Base-by-base conservation (phyloP, 2,113 vertebrate species). In the Myxocyprinus asiaticus region DNA sequence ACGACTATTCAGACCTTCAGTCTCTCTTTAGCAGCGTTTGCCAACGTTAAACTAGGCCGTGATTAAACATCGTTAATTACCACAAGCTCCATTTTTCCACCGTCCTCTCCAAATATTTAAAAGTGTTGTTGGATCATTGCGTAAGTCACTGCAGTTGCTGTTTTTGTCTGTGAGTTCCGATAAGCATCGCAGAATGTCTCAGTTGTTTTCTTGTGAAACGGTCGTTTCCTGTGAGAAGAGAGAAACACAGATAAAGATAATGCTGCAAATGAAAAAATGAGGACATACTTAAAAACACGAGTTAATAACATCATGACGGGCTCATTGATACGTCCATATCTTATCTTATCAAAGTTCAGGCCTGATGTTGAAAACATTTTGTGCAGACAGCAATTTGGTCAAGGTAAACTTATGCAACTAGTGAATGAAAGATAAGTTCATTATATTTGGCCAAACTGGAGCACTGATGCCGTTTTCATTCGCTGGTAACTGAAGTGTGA, bases 191-290 rank as follows among this genome's bases (percentile, higher is more conserved):
- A 70, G 67, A 67, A 42, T 67, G 80, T 65, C 73, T 93, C 88
- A 98, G 92, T 99, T 99, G 92, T 99, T 99, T 87, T 99, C 97
- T 80, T 95, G 93, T 0, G 94, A 95, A 67, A 90, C 66, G 67
- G 88, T 87, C 8, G 86, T 87, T n/a, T 91, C 91, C 97, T 98
- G 79, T 0, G 47, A 70, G 88, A 86, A 70, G n/a, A 79, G 67
- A 5, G 14, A 56, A 84, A 84, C 5, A 43, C 67, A 33, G 17
- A n/a, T 70, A 9, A 17, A 4, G 4, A 9, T 42, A 42, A 22
- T n/a, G 14, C 50, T 56, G 45, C 17, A 22, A 7, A 43, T 9
- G n/a, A 75, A 79, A 79, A 61, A n/a, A 56, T n/a, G 12, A 33
- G 22, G 1, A 33, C 22, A 33, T 33, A 33, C 22, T 33, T 33